These are phyloP conservation scores for Malthinus seriepunctatus DNA, from an alignment of 2,888 invertebrate species.

Conservation along the genomic window DNA sequence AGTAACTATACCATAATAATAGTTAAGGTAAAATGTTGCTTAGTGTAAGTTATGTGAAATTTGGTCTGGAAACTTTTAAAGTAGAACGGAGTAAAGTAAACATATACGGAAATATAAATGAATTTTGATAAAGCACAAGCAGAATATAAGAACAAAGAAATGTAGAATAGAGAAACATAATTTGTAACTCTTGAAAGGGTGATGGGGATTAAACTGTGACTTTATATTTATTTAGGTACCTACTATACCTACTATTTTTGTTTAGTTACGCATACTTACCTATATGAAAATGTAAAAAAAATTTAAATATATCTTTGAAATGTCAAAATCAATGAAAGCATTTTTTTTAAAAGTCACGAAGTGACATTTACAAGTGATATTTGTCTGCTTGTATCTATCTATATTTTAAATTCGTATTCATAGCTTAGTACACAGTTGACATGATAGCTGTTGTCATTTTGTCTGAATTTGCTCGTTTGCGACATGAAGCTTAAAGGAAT, in stretches of 20 bases:
- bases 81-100: no score
- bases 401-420: constrained; percentile 47
- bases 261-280: no score
- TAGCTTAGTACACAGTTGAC: constrained; percentile 38
- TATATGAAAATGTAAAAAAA: no score
- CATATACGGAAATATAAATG: neutral
- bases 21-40: no score
- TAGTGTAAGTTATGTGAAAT: no score
- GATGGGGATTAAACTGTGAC: neutral
- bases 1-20: no score
- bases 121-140: constrained; percentile 5
- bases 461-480: constrained; percentile 37
- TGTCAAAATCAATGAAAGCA: neutral
- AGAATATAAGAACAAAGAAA: constrained; percentile 6
- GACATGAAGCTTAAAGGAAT: constrained; percentile 38
- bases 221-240: constrained; percentile 1
- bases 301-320: no score
- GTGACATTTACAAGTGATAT: constrained; percentile 21
- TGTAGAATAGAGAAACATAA: constrained; percentile 5
- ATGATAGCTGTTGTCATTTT: constrained; percentile 41
- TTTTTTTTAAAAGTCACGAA: constrained; percentile 10
- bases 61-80: no score
- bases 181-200: constrained; percentile 3
- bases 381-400: constrained; percentile 33
- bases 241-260: no score